Percentiles rank a stretch among this genome's conserved stretches.
phyloP scores from a whole-genome alignment of 2,113 vertebrate genomes.

The Platycercus adscitus region DNA sequence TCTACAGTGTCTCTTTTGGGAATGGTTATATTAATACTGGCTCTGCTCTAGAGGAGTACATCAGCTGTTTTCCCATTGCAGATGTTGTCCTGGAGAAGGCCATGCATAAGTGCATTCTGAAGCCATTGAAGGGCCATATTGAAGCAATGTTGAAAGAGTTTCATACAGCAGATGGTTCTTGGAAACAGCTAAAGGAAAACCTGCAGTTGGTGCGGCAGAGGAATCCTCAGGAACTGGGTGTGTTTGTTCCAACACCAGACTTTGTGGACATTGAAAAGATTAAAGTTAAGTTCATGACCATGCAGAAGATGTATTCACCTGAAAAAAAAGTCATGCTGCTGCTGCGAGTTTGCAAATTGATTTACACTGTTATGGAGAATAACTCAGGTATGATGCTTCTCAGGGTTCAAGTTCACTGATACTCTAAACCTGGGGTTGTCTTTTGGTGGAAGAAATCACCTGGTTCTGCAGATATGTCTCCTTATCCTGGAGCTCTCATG shows the following conservation, averaged over 20 bases:
- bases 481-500: background rate
- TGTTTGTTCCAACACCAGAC: constrained; percentile 89
- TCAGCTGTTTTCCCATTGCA: constrained; percentile 71
- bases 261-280: constrained; percentile 91
- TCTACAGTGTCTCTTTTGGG: background rate
- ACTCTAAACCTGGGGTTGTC: background rate
- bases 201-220: constrained; percentile 87
- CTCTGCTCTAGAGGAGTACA: background rate
- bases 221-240: constrained; percentile 90
- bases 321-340: constrained; percentile 95
- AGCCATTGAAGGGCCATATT: constrained; percentile 87
- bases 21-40: background rate
- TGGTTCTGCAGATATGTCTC: background rate
- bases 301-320: constrained; percentile 96
- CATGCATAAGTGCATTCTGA: constrained; percentile 97
- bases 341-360: constrained; percentile 92
- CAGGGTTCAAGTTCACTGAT: background rate
- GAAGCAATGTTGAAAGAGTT: constrained; percentile 87
- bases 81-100: constrained; percentile 93
- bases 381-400: constrained; percentile 87
- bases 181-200: constrained; percentile 92
- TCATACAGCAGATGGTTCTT: constrained; percentile 84
- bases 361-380: constrained; percentile 97
- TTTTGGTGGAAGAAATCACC: background rate
- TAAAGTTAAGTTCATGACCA: constrained; percentile 89